These are phyloP conservation scores for Ophioninae sp. DNA, from an alignment of 2,888 invertebrate species.

Conservation along the genomic window DNA sequence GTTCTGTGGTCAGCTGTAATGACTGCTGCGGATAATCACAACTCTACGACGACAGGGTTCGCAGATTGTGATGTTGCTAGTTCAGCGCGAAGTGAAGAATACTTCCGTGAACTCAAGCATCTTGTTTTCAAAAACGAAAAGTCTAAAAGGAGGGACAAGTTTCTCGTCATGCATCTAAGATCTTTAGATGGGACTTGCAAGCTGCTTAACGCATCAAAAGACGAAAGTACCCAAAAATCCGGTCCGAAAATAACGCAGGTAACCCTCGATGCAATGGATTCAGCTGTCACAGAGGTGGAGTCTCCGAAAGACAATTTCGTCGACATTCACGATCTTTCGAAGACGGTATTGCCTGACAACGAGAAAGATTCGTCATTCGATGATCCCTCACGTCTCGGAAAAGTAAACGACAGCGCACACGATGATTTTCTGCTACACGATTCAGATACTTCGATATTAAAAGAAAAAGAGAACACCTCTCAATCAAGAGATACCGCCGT, in stretches of 20 bases:
- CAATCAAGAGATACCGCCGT: not conserved
- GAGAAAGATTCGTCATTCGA: not conserved
- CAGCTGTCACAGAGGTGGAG: not conserved
- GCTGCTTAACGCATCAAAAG: constrained; percentile 28
- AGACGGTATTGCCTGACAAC: not conserved
- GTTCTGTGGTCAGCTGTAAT: constrained; percentile 50
- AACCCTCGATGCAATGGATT: not conserved
- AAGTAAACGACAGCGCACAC: too few relatives aligned
- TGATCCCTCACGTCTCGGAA: too few relatives aligned
- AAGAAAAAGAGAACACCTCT: not conserved
- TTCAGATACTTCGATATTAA: not conserved
- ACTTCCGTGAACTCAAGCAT: constrained; percentile 50
- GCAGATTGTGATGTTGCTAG: constrained; percentile 3
- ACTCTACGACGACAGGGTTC: constrained; percentile 19
- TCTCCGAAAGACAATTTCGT: not conserved
- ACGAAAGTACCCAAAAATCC: not conserved
- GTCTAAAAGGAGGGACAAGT: constrained; percentile 56
- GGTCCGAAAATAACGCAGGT: not conserved
- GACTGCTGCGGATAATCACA: constrained; percentile 6
- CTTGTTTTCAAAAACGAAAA: constrained; percentile 44
- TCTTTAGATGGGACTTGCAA: constrained; percentile 49
- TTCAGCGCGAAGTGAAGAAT: constrained; percentile 52
- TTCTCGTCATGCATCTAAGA: constrained; percentile 55
- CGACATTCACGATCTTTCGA: not conserved
- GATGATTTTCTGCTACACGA: not conserved